Conservation (phyloP, 2,888 invertebrate species). For the Torymus aiolomorphi region DNA sequence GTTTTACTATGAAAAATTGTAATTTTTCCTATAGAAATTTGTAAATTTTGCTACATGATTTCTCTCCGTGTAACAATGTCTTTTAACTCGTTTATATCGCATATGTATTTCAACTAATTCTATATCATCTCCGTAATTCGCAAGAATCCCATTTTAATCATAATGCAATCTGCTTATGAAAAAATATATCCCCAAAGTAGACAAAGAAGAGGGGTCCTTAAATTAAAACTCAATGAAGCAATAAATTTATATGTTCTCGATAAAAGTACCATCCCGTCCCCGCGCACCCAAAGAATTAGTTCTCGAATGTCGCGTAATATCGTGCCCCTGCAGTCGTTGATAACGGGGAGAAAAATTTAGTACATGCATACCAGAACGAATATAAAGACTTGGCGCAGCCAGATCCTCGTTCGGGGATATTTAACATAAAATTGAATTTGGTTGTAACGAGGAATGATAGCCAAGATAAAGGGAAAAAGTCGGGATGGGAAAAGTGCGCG, state of each 20-base stretch:
- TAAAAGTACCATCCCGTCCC: constrained; percentile 8
- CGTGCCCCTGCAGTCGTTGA: constrained; percentile 20
- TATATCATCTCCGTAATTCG: too few species aligned
- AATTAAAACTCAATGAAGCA: constrained; percentile 22
- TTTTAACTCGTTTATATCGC: too few species aligned
- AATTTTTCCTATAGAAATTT: too few species aligned
- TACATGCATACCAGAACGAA: constrained; percentile 17
- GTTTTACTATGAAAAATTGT: too few species aligned
- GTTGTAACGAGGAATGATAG: constrained; percentile 71
- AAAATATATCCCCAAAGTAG: constrained; percentile 26
- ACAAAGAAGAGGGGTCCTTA: constrained; percentile 15
- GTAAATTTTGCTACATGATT: too few species aligned
- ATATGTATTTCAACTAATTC: too few species aligned
- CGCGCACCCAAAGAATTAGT: constrained; percentile 14
- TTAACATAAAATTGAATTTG: constrained; percentile 73
- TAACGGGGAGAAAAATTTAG: constrained; percentile 26
- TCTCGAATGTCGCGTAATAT: constrained; percentile 10
- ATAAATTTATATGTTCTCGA: neutral
- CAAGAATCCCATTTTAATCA: neutral
- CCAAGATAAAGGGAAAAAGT: constrained; percentile 56
- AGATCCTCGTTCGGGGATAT: constrained; percentile 68
- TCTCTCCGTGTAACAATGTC: too few species aligned
- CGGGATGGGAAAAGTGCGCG: neutral
- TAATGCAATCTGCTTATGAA: constrained; percentile 36
- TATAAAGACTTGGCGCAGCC: constrained; percentile 1